Evolutionary conservation across 2,888 invertebrate genomes (phyloP).

Genomic region (Drosophila atripex): DNA sequence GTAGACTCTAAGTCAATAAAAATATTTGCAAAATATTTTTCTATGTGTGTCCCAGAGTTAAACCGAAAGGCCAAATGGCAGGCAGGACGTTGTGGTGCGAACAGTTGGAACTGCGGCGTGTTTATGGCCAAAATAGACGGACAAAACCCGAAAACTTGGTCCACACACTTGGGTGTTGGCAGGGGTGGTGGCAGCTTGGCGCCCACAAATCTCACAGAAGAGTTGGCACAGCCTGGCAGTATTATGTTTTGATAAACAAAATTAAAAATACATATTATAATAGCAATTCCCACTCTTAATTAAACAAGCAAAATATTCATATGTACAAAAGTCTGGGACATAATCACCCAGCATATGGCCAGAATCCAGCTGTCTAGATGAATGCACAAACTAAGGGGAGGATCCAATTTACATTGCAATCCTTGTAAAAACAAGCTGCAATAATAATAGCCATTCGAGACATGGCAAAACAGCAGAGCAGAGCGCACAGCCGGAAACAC

Average conservation of each 20-base stretch:
- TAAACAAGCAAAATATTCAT: conserved; percentile 34
- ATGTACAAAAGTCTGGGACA: conserved; percentile 9
- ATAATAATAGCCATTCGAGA: conserved; percentile 43
- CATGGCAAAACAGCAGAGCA: conserved; percentile 6
- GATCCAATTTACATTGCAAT: conserved; percentile 35
- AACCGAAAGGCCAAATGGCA: conserved; percentile 3
- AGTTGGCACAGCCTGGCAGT: conserved; percentile 4
- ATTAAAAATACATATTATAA: conserved; percentile 29
- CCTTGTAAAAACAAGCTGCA: conserved; percentile 38
- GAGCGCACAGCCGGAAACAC: conserved; percentile 6
- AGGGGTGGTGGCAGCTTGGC: conserved; percentile 19
- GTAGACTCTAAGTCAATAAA: no score
- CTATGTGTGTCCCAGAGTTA: neutral
- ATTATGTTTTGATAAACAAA: conserved; percentile 33
- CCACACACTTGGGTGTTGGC: neutral
- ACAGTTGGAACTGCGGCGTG: conserved; percentile 29
- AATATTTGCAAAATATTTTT: neutral
- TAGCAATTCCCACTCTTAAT: conserved; percentile 32
- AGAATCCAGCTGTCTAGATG: conserved; percentile 22
- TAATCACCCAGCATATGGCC: conserved; percentile 19
- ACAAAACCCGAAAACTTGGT: conserved; percentile 9
- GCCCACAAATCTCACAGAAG: conserved; percentile 16
- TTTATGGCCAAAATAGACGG: conserved; percentile 26
- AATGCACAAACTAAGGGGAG: conserved; percentile 14
- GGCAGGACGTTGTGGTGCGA: conserved; percentile 22